Percentiles rank a stretch among this genome's conserved stretches.
Conservation (phyloP, 1,140 invertebrate species). For the Drosophila punjabiensis region DNA sequence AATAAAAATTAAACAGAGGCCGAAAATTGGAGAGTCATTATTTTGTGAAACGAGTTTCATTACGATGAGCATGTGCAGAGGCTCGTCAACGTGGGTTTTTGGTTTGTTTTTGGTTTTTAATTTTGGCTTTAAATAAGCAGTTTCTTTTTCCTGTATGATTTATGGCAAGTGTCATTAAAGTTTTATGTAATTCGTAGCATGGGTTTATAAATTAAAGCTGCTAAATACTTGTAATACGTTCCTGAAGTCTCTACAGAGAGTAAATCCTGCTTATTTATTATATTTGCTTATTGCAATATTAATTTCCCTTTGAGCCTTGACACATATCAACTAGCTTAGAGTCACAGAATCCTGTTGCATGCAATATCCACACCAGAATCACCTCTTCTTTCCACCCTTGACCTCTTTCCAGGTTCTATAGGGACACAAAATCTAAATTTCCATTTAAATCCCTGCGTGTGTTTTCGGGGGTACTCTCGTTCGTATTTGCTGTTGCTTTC, state of each 20-base stretch:
- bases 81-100: conserved; percentile 20
- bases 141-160: conserved; percentile 38
- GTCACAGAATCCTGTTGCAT: conserved; percentile 9
- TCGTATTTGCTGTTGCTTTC: conserved; percentile 16
- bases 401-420: conserved; percentile 2
- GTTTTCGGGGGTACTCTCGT: background rate
- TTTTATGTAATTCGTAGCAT: conserved; percentile 31
- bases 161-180: conserved; percentile 10
- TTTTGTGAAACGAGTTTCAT: conserved; percentile 69
- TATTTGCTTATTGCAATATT: background rate
- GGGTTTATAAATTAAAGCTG: conserved; percentile 4
- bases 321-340: conserved; percentile 14
- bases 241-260: background rate
- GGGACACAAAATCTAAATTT: conserved; percentile 26
- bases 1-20: conserved; percentile 37
- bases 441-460: conserved; percentile 24
- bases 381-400: background rate
- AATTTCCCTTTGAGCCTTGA: conserved; percentile 3
- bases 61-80: conserved; percentile 15
- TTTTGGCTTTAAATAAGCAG: conserved; percentile 25
- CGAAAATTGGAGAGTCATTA: conserved; percentile 60
- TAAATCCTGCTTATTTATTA: background rate
- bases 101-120: conserved; percentile 9
- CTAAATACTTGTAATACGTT: background rate
- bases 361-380: background rate